phyloP scores from a whole-genome alignment of 2,888 invertebrate genomes.

The Nephrotoma guestfalica region DNA sequence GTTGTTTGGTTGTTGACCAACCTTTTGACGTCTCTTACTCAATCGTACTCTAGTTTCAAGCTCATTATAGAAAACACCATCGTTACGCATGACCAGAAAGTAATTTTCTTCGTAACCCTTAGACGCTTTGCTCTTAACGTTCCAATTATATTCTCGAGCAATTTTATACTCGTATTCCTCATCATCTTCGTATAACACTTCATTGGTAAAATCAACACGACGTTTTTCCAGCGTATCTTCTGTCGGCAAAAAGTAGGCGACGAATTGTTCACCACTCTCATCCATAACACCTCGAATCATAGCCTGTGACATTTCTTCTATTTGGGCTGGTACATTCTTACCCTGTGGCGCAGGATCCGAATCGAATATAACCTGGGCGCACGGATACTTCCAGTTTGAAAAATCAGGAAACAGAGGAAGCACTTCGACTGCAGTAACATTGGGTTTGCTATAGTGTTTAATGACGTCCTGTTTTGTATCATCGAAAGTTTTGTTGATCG shows the following conservation, averaged over 20 bases:
- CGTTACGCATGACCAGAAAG: constrained; percentile 81
- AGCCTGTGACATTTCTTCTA: constrained; percentile 97
- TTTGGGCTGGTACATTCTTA: constrained; percentile 71
- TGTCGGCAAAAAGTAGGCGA: constrained; percentile 94
- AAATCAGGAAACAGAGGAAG: constrained; percentile 90
- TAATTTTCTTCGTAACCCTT: constrained; percentile 96
- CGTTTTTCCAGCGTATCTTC: constrained; percentile 85
- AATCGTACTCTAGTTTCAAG: constrained; percentile 88
- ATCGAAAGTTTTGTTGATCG: constrained; percentile 94
- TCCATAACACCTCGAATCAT: constrained; percentile 99
- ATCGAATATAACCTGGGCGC: constrained; percentile 96
- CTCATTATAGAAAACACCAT: constrained; percentile 89
- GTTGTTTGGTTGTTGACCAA: constrained; percentile 40
- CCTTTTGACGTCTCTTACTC: constrained; percentile 78
- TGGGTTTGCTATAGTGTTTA: constrained; percentile 93
- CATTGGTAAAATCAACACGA: constrained; percentile 61
- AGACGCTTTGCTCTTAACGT: constrained; percentile 91
- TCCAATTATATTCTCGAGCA: constrained; percentile 98
- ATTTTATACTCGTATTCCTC: constrained; percentile 94
- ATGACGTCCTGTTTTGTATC: constrained; percentile 73
- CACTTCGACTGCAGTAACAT: constrained; percentile 80
- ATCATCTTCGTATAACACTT: constrained; percentile 69
- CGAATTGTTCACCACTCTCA: constrained; percentile 96
- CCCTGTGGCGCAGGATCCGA: constrained; percentile 92
- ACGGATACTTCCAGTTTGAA: constrained; percentile 94